Evolutionary conservation across 2,888 invertebrate species (phyloP), one percentile per base, ranked within the genome.

Genomic region (Plebejus melissa): DNA sequence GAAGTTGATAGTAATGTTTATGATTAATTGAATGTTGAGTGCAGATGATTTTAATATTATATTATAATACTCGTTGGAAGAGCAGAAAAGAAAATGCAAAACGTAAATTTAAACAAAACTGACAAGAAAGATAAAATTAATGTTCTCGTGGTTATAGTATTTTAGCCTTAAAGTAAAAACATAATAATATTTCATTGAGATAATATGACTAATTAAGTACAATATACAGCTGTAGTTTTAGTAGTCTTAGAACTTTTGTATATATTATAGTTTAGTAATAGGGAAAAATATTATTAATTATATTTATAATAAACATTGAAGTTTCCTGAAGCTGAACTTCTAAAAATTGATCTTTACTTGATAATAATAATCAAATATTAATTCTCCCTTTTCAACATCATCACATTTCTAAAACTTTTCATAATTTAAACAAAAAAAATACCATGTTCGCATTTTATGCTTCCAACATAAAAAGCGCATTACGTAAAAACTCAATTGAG

Each of bases 381-480:
- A 4, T 13, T 13, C 13, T 4, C 4, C 0, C 13, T 13, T 54
- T 16, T 16, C 1, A 16, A 54, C 4, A 16, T 16, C 0, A 54
- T 16, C 16, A 54, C 16, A 16, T 54, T 54, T 16, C 1, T 16
- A 16, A 58, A 22, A 58, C 46, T 58, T 4, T 58, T 58, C 7
- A 58, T 58, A 2, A 7, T 46, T 46, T 41, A 41, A 41, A 9
- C 41, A 41, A 46, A 41, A 41, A 22, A 22, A 57, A 13, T 9
- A 6, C 7, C 4, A 60, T 28, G 28, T 60, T 60, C 11, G 13
- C n/a, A n/a, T 58, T 58, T 58, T 65, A 4, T 65, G 9, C 32
- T 32, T 65, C 11, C 1, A 65, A 36, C 65, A 65, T 65, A 65
- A 65, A 65, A 65, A 32, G 60, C 65, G 65, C 65, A 65, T 13